These are phyloP conservation scores for Silurus asotus DNA, from an alignment of 2,113 vertebrate genomes.

Conservation along the genomic window DNA sequence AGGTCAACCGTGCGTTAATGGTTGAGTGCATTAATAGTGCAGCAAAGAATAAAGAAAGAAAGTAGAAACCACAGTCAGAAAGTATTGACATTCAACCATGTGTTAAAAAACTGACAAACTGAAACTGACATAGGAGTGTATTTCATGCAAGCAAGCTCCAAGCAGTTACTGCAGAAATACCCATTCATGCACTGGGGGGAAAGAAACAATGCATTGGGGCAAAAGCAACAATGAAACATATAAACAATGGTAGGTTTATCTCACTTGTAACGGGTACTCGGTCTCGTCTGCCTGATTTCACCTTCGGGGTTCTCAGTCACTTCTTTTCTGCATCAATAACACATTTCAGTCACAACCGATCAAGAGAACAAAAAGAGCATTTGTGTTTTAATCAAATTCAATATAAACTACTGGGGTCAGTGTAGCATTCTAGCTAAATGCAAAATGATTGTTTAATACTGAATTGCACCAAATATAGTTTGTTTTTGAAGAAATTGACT, in stretches of 20 bases:
- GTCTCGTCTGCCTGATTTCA: constrained; percentile 8
- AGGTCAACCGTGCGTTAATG: constrained; percentile 43
- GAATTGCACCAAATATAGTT: neutral
- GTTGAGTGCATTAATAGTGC: neutral
- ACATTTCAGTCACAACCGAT: neutral
- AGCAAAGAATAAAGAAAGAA: neutral
- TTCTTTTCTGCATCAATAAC: constrained; percentile 30
- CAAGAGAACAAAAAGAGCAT: neutral
- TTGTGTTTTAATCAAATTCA: neutral
- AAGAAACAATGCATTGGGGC: neutral
- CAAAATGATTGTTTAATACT: neutral
- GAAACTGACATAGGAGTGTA: neutral
- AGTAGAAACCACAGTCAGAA: constrained; percentile 16
- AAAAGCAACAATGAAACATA: neutral
- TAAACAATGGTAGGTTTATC: neutral
- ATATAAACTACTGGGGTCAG: too few species aligned
- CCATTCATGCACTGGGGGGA: neutral
- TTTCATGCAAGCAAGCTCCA: neutral
- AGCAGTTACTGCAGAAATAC: neutral
- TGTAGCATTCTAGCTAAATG: neutral
- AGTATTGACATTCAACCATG: neutral
- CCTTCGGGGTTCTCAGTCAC: neutral
- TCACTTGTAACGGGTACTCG: constrained; percentile 31
- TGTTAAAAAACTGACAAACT: neutral
- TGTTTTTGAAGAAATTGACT: neutral